A percentile compares a stretch with the other conserved stretches of the same genome.
Conservation (phyloP, 2,797 vertebrate genomes). For the Gymnothorax reevesii region DNA sequence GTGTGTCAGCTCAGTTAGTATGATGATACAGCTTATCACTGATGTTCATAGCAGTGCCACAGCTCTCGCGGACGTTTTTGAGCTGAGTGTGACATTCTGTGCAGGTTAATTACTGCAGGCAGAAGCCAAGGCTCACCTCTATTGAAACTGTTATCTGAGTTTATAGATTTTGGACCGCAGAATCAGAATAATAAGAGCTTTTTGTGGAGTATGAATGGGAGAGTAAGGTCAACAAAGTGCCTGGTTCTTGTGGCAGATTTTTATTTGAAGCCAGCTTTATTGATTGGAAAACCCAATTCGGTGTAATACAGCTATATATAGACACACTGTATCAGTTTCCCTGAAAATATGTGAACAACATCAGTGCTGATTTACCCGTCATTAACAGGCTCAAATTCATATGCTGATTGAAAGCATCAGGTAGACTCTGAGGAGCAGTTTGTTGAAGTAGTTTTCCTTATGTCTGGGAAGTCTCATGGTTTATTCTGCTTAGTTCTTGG, state of each 20-base stretch:
- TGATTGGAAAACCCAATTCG: background rate
- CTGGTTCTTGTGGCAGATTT: conserved; percentile 1
- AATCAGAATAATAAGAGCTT: background rate
- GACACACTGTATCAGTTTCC: background rate
- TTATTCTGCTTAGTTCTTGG: background rate
- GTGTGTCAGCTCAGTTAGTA: background rate
- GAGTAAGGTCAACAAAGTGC: background rate
- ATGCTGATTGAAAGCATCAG: background rate
- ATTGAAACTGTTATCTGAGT: background rate
- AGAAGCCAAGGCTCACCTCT: background rate
- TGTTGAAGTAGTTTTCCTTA: background rate
- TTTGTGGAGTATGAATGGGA: background rate
- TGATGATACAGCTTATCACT: background rate
- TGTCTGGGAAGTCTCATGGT: background rate
- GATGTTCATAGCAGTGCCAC: background rate
- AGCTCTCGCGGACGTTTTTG: background rate
- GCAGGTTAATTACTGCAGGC: background rate
- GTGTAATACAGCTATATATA: background rate
- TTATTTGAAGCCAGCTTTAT: background rate
- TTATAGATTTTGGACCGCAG: background rate
- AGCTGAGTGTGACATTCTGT: background rate
- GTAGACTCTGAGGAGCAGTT: background rate
- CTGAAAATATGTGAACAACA: background rate
- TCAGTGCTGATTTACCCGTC: background rate
- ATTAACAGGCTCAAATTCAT: background rate